phyloP scores from a whole-genome alignment of 1,140 invertebrate species.

The Antheraea mylitta region DNA sequence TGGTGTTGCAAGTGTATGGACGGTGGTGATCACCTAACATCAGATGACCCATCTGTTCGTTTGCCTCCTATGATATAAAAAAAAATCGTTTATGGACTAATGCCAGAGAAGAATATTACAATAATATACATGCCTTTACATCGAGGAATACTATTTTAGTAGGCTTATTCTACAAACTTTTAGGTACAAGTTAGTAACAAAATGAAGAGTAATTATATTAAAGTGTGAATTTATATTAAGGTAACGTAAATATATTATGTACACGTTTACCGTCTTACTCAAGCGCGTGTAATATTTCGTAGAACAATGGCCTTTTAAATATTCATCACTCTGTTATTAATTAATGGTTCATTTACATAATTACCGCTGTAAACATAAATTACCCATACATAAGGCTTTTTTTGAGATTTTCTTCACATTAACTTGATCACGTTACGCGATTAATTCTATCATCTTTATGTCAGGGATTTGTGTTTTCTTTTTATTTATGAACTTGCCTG shows the following conservation, averaged over 20 bases:
- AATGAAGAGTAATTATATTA: background rate
- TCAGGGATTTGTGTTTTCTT: background rate
- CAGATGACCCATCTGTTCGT: too few relatives aligned
- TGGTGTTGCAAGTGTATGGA: too few relatives aligned
- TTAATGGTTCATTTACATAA: constrained; percentile 21
- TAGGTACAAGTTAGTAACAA: background rate
- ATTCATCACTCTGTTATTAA: constrained; percentile 25
- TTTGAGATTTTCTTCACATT: constrained; percentile 1
- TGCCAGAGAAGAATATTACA: too few relatives aligned
- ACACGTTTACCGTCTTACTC: background rate
- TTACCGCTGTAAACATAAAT: constrained; percentile 20
- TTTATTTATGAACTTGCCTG: background rate
- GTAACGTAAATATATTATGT: constrained; percentile 5
- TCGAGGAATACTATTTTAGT: background rate
- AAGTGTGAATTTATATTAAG: constrained; percentile 4
- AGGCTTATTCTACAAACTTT: background rate
- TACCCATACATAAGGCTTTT: constrained; percentile 7
- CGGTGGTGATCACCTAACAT: too few relatives aligned
- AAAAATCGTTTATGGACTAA: too few relatives aligned
- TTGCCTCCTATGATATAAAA: too few relatives aligned
- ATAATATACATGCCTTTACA: background rate
- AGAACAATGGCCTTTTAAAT: constrained; percentile 20
- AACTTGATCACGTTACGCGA: background rate
- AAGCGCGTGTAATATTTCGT: constrained; percentile 2
- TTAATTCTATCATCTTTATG: background rate